phyloP scores from a whole-genome alignment of 64 coral and sea anemone species.

The Orbicella faveolata region DNA sequence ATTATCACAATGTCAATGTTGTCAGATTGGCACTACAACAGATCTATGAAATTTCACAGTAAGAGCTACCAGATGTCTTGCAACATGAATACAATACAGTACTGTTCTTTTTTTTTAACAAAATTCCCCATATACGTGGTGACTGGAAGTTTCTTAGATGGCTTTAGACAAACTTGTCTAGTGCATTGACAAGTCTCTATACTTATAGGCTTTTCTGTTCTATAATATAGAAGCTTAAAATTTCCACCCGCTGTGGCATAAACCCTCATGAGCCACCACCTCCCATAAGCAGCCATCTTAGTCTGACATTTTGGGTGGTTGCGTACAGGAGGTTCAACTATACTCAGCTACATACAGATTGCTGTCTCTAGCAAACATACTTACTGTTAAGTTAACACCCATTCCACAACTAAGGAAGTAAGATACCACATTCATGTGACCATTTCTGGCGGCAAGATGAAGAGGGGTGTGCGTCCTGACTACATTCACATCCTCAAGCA shows the following conservation, averaged over 20 bases:
- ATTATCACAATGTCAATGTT: no score
- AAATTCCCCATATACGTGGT: no score
- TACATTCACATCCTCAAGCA: constrained; percentile 68
- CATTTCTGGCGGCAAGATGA: constrained; percentile 94
- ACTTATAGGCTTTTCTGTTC: no score
- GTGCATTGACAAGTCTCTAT: no score
- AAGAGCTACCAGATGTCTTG: neutral
- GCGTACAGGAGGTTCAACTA: no score
- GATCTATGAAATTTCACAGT: neutral
- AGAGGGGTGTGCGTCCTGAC: constrained; percentile 87
- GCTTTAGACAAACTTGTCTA: no score
- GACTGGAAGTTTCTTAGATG: no score
- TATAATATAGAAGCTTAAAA: no score
- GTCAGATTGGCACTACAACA: neutral
- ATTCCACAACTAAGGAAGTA: constrained; percentile 93
- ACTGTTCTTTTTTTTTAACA: neutral
- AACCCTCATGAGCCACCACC: no score
- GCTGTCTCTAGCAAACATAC: neutral
- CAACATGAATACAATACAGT: neutral
- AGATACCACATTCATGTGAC: constrained; percentile 88
- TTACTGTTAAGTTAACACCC: constrained; percentile 76
- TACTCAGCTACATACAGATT: neutral
- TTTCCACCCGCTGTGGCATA: no score
- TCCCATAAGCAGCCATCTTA: no score
- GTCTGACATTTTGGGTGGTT: no score